A percentile compares a stretch with the other conserved stretches of the same genome.
Evolutionary conservation across 1,140 invertebrate species (phyloP).

Genomic region (Drosophila mojavensis): DNA sequence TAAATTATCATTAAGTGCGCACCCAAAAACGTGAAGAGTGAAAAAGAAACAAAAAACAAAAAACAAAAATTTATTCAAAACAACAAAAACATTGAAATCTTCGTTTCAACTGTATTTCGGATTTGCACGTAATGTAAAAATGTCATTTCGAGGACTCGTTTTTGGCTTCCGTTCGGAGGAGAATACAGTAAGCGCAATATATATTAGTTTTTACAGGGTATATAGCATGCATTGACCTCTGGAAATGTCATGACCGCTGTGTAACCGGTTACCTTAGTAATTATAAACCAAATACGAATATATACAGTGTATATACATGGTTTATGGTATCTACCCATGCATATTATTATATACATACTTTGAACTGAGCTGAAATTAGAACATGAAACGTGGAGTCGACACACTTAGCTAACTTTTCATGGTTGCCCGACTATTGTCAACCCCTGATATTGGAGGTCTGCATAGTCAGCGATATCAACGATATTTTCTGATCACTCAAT

Average conservation of each 20-base stretch:
- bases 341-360: background rate
- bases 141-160: conserved; percentile 77
- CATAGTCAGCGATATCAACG: conserved; percentile 21
- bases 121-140: conserved; percentile 52
- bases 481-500: conserved; percentile 39
- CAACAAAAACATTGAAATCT: background rate
- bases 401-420: conserved; percentile 17
- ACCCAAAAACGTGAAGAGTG: conserved; percentile 26
- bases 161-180: conserved; percentile 77
- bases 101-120: conserved; percentile 28
- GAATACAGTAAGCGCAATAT: conserved; percentile 56
- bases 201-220: background rate
- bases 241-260: conserved; percentile 18
- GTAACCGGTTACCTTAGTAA: conserved; percentile 14
- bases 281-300: conserved; percentile 14
- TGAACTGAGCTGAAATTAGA: conserved; percentile 2
- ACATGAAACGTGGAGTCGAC: conserved; percentile 7
- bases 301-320: background rate
- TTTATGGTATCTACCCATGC: background rate
- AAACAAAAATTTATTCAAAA: background rate
- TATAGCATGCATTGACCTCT: conserved; percentile 2
- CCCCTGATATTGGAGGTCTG: background rate
- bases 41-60: conserved; percentile 17
- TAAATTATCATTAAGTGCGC: conserved; percentile 62
- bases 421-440: conserved; percentile 18